A percentile compares a stretch with the other conserved stretches of the same genome.
phyloP scores from a whole-genome alignment of 2,797 vertebrate genomes.

The Streptopelia turtur region DNA sequence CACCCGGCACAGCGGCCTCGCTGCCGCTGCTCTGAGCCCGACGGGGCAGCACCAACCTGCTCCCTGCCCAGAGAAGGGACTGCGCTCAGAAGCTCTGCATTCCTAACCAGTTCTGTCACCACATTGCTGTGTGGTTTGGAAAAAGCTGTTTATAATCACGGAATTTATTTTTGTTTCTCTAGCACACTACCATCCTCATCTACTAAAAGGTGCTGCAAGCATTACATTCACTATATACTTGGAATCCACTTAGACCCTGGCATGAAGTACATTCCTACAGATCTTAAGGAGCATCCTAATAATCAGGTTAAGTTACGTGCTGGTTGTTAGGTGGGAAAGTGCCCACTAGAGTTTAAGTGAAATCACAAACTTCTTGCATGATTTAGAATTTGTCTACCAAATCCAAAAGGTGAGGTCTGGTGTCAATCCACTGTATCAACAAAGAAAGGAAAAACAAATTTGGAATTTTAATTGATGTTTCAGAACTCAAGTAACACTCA shows the following conservation, averaged over 20 bases:
- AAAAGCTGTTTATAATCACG: not conserved
- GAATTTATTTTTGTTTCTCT: constrained; percentile 17
- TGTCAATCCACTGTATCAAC: constrained; percentile 66
- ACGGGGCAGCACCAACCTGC: constrained; percentile 37
- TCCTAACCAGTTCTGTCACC: constrained; percentile 30
- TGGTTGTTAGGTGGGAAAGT: constrained; percentile 56
- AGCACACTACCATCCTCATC: not conserved
- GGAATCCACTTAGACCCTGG: constrained; percentile 67
- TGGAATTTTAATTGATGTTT: constrained; percentile 61
- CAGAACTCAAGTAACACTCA: constrained; percentile 64
- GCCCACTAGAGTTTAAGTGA: constrained; percentile 56
- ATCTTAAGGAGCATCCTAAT: constrained; percentile 12
- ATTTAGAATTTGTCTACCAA: constrained; percentile 61
- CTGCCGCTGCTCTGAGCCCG: too few relatives aligned
- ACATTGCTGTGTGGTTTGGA: constrained; percentile 20
- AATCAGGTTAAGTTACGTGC: constrained; percentile 44
- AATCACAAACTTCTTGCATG: constrained; percentile 48
- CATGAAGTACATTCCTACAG: constrained; percentile 46
- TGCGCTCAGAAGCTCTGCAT: constrained; percentile 12
- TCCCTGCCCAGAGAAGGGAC: constrained; percentile 7
- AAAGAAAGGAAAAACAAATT: constrained; percentile 63
- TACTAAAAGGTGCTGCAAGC: constrained; percentile 38
- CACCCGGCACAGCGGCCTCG: constrained; percentile 24
- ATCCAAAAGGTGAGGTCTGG: constrained; percentile 70
- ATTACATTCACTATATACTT: constrained; percentile 47